Percentiles rank a stretch among this genome's conserved stretches.
Evolutionary conservation across 2,113 vertebrate genomes (phyloP).

Genomic region (Paratilapia polleni): DNA sequence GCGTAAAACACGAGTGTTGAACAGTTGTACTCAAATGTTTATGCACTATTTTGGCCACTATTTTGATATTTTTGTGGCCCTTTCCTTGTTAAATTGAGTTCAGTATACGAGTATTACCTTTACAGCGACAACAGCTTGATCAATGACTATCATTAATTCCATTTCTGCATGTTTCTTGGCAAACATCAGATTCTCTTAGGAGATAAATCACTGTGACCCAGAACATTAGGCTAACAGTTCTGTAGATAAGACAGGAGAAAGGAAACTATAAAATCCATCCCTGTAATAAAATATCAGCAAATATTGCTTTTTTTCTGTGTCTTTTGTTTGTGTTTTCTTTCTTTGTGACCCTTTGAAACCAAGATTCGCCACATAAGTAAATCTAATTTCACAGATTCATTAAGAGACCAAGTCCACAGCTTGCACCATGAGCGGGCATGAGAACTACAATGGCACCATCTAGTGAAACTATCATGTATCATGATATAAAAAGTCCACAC

Average conservation of each 20-base stretch:
- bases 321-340: neutral
- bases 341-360: neutral
- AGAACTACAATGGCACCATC: constrained; percentile 54
- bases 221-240: too few species aligned
- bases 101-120: neutral
- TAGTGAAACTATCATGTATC: constrained; percentile 33
- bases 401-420: neutral
- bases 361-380: neutral
- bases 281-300: neutral
- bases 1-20: neutral
- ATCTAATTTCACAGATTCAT: neutral
- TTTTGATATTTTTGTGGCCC: neutral
- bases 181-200: neutral
- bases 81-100: neutral
- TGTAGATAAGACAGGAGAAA: neutral
- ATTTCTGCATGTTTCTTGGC: neutral
- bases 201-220: neutral
- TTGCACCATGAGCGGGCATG: neutral
- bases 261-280: neutral
- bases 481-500: neutral
- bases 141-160: neutral
- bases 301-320: neutral
- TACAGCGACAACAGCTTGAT: neutral
- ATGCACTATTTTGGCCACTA: neutral
- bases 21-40: neutral